These are phyloP conservation scores for Onychorhynchus coronatus DNA, from an alignment of 2,113 vertebrate genomes.

Conservation along the genomic window DNA sequence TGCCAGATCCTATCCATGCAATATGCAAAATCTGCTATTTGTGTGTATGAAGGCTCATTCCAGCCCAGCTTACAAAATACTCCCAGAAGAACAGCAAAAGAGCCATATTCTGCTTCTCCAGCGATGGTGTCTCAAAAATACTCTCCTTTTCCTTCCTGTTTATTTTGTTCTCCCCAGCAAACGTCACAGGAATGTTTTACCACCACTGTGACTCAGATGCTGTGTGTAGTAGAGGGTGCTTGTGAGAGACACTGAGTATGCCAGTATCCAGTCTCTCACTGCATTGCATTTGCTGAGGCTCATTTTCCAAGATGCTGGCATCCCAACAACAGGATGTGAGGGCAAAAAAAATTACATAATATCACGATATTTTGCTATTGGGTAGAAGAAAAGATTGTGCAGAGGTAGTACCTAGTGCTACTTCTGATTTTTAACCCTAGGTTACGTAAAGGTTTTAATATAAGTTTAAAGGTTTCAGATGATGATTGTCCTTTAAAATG, in stretches of 20 bases:
- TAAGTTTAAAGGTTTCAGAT: background rate
- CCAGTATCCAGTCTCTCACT: background rate
- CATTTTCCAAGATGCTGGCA: background rate
- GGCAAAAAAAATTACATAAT: background rate
- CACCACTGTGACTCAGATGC: background rate
- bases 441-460: background rate
- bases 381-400: background rate
- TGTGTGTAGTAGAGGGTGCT: background rate
- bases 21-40: background rate
- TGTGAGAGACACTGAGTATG: background rate
- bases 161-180: background rate
- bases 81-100: background rate
- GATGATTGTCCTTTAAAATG: background rate
- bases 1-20: background rate
- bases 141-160: background rate
- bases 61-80: background rate
- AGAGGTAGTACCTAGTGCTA: background rate
- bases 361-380: background rate
- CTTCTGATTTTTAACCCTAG: background rate
- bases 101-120: background rate
- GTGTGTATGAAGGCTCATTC: background rate
- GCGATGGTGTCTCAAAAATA: background rate
- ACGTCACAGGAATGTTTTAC: background rate
- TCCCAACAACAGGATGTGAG: background rate
- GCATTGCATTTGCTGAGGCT: background rate